Evolutionary conservation across 1,140 invertebrate genomes (phyloP), one percentile per base, ranked within the genome.

Genomic region (Drosophila lini): DNA sequence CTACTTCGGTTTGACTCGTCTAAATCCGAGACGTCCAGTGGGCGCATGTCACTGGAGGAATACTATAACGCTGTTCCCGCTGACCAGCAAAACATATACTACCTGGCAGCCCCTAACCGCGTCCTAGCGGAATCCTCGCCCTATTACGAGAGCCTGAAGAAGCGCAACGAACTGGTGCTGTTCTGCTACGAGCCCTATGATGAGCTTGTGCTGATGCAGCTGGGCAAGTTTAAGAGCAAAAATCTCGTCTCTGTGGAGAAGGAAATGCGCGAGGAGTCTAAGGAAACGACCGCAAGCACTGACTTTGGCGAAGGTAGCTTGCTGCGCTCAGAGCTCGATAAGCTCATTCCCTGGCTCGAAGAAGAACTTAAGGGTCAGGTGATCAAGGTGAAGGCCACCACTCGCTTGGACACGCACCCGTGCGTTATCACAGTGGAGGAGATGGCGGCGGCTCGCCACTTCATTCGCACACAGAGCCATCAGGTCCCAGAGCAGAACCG

Each of bases 151-250:
- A 97, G 97, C 19, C 93, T 99, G 2, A 97, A 97, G 83, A 95
- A 96, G 83, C 95, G 95, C 73, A 95, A 98, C 68, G 94, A 97
- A 5, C 98, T 99, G 94, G 98, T 99, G 2, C 91, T 99, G 3
- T 99, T 99, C 92, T 97, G 98, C 89, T 99, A 98, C 85, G 98
- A 99, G 84, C 95, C 96, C 1, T 98, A 99, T 81, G 98, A 99
- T 93, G 98, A 99, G 93, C 93, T 99, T 25, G 97, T 99, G 10
- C 93, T 99, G 1, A 95, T 99, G 94, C 97, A 99, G 80, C 93
- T 99, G 22, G 94, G 95, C 74, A 95, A 97, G 88, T 99, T 97
- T 91, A 95, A 96, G 67, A 94, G 94, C 52, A 95, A 96, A 81
- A 94, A 94, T 57, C 93, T 99, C 1, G 95, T 96, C 1, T 98